These are phyloP conservation scores for Synaphobranchus kaupii DNA, from an alignment of 2,797 vertebrate genomes.

Conservation along the genomic window DNA sequence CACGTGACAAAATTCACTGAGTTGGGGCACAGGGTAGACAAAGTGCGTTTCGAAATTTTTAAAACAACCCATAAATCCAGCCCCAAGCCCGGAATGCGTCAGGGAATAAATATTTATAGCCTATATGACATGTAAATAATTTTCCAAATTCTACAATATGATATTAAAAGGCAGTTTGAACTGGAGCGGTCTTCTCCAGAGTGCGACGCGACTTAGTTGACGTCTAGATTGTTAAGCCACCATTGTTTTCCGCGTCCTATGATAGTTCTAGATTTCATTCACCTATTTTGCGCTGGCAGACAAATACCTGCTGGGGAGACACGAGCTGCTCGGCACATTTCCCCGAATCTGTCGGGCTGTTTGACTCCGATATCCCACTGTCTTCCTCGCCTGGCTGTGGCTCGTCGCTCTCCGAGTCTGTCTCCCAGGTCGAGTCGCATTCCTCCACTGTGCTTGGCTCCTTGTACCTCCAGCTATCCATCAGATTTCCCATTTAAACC, in stretches of 20 bases:
- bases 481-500: slow-evolving; percentile 87
- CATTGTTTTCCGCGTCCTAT: background rate
- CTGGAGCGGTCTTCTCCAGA: background rate
- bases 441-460: slow-evolving; percentile 95
- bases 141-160: background rate
- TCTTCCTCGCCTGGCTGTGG: slow-evolving; percentile 61
- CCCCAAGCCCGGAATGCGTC: background rate
- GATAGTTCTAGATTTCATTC: background rate
- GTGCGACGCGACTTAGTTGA: slow-evolving; percentile 4
- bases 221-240: background rate
- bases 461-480: slow-evolving; percentile 85
- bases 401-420: slow-evolving; percentile 85
- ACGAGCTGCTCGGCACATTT: slow-evolving; percentile 59
- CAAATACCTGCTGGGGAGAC: slow-evolving; percentile 60
- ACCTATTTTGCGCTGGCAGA: background rate
- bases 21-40: background rate
- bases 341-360: slow-evolving; percentile 58
- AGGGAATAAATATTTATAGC: background rate
- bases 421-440: slow-evolving; percentile 96
- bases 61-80: background rate
- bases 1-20: background rate
- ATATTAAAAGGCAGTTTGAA: background rate
- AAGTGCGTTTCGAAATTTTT: background rate
- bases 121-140: background rate
- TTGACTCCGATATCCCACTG: slow-evolving; percentile 66